Base-by-base conservation (phyloP, 2,888 invertebrate genomes). In the Sphinx pinastri region DNA sequence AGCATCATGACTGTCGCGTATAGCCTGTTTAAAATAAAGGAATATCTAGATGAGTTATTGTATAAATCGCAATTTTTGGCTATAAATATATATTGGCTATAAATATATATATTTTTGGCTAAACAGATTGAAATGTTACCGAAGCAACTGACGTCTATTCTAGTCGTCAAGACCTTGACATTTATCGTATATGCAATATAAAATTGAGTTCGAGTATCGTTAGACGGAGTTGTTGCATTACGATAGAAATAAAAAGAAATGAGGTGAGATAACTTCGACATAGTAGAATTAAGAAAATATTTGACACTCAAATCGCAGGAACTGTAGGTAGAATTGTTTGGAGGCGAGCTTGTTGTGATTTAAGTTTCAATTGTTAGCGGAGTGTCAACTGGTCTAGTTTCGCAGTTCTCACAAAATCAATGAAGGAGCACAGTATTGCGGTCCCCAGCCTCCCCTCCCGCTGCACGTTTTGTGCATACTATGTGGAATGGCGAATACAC, bases 391-490 rank as follows among this genome's bases (percentile, higher is more conserved):
- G 83, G 25, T 78, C 57, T 68, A 71, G 71, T 76, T 77, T 76
- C 74, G 63, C 71, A 78, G 79, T 84, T 75, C 82, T 71, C 71
- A 75, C 76, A 83, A 83, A 86, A 86, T 84, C 85, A 86, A 87
- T 85, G 84, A 80, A 84, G 82, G 74, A 82, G 81, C 74, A 76
- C 78, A 76, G 79, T 73, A 79, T 79, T 81, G 81, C 78, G 77
- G 78, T 63, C 77, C 79, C 77, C 75, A 68, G 72, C 74, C 73
- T 73, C 74, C 73, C 78, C 74, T 71, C 63, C 31, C 71, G 71
- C 70, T 75, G 75, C 74, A 78, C 76, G 75, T 79, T 82, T 81
- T 79, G 77, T 82, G 82, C 78, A 81, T 81, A 81, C 76, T 77
- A 79, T 77, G 78, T 80, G 3, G 25, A 19, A 51, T 31, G 47